Evolutionary conservation across 2,113 vertebrate species (phyloP).

Genomic region (Toxostoma redivivum): DNA sequence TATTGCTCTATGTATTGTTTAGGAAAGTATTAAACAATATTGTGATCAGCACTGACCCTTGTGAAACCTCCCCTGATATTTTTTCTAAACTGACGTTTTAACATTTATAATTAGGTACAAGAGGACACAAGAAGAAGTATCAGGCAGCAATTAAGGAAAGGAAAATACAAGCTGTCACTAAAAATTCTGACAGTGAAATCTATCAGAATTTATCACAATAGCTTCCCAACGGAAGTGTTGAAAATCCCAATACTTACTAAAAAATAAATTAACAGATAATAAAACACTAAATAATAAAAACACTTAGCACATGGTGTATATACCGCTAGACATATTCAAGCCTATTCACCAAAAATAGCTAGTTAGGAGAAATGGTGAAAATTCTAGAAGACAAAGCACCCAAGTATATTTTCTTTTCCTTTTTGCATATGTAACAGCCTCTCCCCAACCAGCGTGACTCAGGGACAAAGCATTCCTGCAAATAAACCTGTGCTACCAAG

Average conservation of each 20-base stretch:
- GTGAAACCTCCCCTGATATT: slow-evolving; percentile 52
- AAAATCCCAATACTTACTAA: slow-evolving; percentile 3
- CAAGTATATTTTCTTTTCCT: not conserved
- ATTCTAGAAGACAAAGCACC: slow-evolving; percentile 26
- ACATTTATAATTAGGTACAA: slow-evolving; percentile 57
- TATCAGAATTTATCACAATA: not conserved
- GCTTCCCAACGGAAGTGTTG: slow-evolving; percentile 19
- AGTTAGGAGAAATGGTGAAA: not conserved
- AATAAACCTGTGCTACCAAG: slow-evolving; percentile 22
- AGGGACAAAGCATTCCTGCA: slow-evolving; percentile 40
- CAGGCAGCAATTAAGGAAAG: slow-evolving; percentile 47
- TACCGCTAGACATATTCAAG: not conserved
- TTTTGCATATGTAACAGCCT: slow-evolving; percentile 44
- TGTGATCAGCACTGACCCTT: slow-evolving; percentile 47
- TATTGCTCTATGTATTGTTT: slow-evolving; percentile 51
- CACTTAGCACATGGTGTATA: not conserved
- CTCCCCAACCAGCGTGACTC: slow-evolving; percentile 39
- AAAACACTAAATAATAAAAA: slow-evolving; percentile 25
- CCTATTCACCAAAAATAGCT: not conserved
- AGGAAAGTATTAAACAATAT: slow-evolving; percentile 52
- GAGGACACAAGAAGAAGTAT: slow-evolving; percentile 41
- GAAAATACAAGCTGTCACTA: slow-evolving; percentile 51
- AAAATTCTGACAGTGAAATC: slow-evolving; percentile 39
- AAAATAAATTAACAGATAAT: slow-evolving; percentile 27
- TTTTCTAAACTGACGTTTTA: slow-evolving; percentile 40